phyloP scores from a whole-genome alignment of 1,140 invertebrate genomes.

The Brachionus calyciflorus region DNA sequence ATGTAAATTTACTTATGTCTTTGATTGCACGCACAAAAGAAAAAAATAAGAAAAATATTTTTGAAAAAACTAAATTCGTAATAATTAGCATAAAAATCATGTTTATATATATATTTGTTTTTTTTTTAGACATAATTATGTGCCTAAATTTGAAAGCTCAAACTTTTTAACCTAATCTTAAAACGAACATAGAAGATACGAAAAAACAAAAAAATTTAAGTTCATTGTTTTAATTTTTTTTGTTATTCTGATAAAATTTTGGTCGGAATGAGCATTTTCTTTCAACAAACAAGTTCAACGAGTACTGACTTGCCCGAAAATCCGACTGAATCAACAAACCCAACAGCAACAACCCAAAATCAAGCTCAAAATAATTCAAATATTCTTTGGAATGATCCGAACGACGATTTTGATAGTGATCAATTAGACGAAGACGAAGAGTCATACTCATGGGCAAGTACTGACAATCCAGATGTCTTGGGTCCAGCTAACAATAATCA shows the following conservation, averaged over 20 bases:
- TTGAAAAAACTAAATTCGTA: no score
- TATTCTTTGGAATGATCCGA: conserved; percentile 28
- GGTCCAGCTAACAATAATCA: background rate
- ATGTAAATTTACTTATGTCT: no score
- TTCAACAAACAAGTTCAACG: conserved; percentile 14
- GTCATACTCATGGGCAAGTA: conserved; percentile 45
- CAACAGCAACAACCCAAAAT: background rate
- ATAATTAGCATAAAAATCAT: no score
- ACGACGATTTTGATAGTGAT: conserved; percentile 44
- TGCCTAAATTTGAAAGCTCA: no score
- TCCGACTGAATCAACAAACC: background rate
- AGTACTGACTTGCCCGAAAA: background rate
- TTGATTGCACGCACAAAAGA: no score
- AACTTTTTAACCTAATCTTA: no score
- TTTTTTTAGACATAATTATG: no score
- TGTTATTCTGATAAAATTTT: background rate
- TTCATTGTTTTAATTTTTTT: no score
- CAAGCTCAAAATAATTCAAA: background rate
- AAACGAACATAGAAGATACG: no score
- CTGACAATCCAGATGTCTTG: conserved; percentile 3
- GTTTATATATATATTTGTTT: no score
- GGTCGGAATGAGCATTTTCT: background rate
- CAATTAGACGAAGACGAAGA: conserved; percentile 44
- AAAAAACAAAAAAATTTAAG: no score
- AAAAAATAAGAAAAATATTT: no score